Conservation (phyloP, 1,140 invertebrate species). For the Choristoneura fumiferana region DNA sequence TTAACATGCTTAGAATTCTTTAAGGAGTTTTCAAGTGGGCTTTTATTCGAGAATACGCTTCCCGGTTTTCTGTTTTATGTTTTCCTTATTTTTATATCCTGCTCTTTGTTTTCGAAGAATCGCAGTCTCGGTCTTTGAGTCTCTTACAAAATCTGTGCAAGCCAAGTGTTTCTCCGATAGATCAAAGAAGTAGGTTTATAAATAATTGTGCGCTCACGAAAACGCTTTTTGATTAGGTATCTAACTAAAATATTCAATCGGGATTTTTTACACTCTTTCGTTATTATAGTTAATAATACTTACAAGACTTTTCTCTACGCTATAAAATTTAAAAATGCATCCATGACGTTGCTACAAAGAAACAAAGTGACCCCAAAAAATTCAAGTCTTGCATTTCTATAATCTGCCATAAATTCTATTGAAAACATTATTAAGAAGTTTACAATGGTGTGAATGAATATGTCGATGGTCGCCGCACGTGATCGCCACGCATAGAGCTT, state of each 20-base stretch:
- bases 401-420: slow-evolving; percentile 15
- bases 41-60: slow-evolving; percentile 5
- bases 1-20: slow-evolving; percentile 41
- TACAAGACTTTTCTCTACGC: too few relatives aligned
- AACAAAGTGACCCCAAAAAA: too few relatives aligned
- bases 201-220: too few relatives aligned
- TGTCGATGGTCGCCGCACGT: slow-evolving; percentile 39
- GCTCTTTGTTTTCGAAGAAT: background rate
- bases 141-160: too few relatives aligned
- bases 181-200: too few relatives aligned
- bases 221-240: too few relatives aligned
- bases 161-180: too few relatives aligned
- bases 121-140: background rate
- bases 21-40: slow-evolving; percentile 18
- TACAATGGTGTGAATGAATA: slow-evolving; percentile 27
- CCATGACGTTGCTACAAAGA: too few relatives aligned
- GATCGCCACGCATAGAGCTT: slow-evolving; percentile 35
- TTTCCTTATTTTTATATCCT: background rate
- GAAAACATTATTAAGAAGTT: slow-evolving; percentile 19
- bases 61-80: background rate
- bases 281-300: too few relatives aligned
- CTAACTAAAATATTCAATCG: too few relatives aligned
- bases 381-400: slow-evolving; percentile 19
- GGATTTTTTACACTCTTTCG: too few relatives aligned
- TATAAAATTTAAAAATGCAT: too few relatives aligned